These are phyloP conservation scores for Sebastes baramenuke DNA, from an alignment of 2,797 vertebrate species.

Conservation along the genomic window DNA sequence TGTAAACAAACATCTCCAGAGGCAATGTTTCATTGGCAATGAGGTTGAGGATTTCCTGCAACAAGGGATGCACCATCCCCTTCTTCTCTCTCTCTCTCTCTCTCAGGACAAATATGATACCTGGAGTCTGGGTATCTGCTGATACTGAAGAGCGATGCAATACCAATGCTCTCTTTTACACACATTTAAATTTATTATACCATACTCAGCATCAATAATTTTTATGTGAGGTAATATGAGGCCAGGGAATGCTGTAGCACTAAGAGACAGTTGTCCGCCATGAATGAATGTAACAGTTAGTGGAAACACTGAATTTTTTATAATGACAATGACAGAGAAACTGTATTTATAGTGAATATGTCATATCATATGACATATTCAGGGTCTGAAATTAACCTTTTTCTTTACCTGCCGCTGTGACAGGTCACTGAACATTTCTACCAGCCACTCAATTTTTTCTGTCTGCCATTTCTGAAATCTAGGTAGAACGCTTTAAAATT, in stretches of 20 bases:
- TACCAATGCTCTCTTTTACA: not conserved
- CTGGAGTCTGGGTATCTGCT: not conserved
- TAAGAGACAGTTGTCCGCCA: not conserved
- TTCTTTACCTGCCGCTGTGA: too few relatives aligned
- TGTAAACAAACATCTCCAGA: not conserved
- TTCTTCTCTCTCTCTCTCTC: not conserved
- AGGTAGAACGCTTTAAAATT: too few relatives aligned
- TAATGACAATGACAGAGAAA: not conserved
- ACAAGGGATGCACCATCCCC: not conserved
- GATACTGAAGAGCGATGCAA: accelerated
- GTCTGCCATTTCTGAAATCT: too few relatives aligned
- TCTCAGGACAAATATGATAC: not conserved
- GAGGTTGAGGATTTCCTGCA: not conserved
- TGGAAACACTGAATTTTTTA: too few relatives aligned
- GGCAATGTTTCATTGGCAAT: not conserved
- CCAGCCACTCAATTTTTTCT: too few relatives aligned
- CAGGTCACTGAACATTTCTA: too few relatives aligned
- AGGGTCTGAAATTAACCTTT: too few relatives aligned
- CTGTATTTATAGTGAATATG: not conserved
- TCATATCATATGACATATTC: not conserved
- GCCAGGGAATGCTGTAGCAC: not conserved
- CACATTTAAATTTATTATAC: not conserved
- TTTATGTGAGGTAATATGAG: not conserved
- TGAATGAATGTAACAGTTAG: not conserved
- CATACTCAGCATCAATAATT: not conserved